Evolutionary conservation across 1,140 invertebrate genomes (phyloP), one percentile per base, ranked within the genome.

Genomic region (Macrocentrus cingulum): DNA sequence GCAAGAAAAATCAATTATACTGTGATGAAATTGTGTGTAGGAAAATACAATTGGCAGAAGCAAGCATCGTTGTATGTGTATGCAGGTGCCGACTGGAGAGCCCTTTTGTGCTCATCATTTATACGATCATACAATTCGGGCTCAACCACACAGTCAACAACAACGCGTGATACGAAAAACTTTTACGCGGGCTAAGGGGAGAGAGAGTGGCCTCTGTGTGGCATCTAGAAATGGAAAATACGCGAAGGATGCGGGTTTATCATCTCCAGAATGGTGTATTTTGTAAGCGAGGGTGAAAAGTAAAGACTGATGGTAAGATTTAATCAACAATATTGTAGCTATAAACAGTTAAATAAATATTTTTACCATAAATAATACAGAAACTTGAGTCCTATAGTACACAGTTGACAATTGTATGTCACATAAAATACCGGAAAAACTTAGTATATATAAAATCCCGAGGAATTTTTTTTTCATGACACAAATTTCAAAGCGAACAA

Each of bases 61-160:
- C 36, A 39, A 39, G 13, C 11, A 39, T 39, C 36, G 13, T n/a
- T 22, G 25, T 22, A 11, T 22, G 19, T 20, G 25, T 23, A 22
- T 46, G 19, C n/a, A 48, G 34, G 44, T 56, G 45, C 44, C 29
- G 32, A 34, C n/a, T 39, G 19, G 54, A 56, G 54, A n/a, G 44
- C 54, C 54, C 37, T 56, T 45, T 56, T 56, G 54, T 56, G 15
- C 44, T 16, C 44, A 39, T 39, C 48, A 56, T 49, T 36, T 8
- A 34, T 19, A 48, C 9, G 7, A 46, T 56, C 41, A 39, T 56
- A 56, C 54, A 56, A 56, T 56, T 45, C 32, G 54, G 54, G 44
- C 54, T 56, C 34, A 29, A 56, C 54, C 54, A 56, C 54, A 22
- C 44, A 48, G 44, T 39, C 45, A 25, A 56, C n/a, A n/a, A n/a